Evolutionary conservation across 2,888 invertebrate species (phyloP).

Genomic region (Pasiphila rectangulata): DNA sequence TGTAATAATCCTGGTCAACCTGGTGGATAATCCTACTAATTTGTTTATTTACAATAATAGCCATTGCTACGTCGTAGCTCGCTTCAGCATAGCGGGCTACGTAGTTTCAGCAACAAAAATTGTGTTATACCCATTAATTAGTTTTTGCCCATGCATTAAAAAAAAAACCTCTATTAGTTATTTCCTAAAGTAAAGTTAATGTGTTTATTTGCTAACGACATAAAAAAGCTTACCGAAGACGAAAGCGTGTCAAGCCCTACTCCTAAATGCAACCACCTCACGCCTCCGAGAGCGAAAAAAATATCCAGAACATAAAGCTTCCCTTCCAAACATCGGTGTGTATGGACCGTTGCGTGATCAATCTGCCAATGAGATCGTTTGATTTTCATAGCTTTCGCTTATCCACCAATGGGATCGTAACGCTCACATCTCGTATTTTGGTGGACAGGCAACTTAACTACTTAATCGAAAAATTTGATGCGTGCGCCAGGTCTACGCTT

Average conservation of each 20-base stretch:
- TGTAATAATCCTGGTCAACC: no score
- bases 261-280: conserved; percentile 36
- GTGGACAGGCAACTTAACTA: conserved; percentile 37
- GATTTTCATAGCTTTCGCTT: neutral
- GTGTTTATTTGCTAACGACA: conserved; percentile 6
- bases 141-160: no score
- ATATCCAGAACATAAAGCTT: conserved; percentile 53
- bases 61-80: no score
- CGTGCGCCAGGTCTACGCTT: conserved; percentile 54
- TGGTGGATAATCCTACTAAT: no score
- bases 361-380: neutral
- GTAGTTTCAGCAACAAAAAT: no score
- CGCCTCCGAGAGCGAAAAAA: conserved; percentile 41
- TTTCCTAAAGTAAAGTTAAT: no score
- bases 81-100: no score
- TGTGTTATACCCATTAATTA: no score
- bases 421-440: neutral
- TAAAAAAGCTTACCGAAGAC: conserved; percentile 13
- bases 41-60: no score
- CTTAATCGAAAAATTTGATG: conserved; percentile 63
- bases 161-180: no score
- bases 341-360: no score
- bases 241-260: conserved; percentile 10
- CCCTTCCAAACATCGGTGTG: no score
- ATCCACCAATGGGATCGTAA: neutral